A percentile compares a stretch with the other conserved stretches of the same genome.
phyloP scores from a whole-genome alignment of 2,797 vertebrate species.

The Parauchenoglanis punctatus region DNA sequence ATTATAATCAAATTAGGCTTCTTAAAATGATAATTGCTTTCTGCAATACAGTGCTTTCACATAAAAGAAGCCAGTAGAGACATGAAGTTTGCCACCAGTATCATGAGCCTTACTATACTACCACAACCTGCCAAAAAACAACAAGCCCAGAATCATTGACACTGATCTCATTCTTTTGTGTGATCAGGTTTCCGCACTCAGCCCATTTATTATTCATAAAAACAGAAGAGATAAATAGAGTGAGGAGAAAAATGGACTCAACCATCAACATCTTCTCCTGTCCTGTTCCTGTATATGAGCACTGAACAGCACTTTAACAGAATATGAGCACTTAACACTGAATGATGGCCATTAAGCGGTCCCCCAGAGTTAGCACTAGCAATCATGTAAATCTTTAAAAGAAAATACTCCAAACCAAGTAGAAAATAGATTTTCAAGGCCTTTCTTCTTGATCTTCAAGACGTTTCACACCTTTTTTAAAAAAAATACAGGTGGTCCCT shows the following conservation, averaged over 20 bases:
- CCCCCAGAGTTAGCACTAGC: neutral
- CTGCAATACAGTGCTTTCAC: neutral
- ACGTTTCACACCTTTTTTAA: conserved; percentile 16
- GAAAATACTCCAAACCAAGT: conserved; percentile 12
- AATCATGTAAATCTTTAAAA: conserved; percentile 10
- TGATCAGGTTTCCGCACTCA: conserved; percentile 52
- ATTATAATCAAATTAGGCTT: conserved; percentile 16
- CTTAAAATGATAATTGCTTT: conserved; percentile 11
- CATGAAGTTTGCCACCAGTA: conserved; percentile 5
- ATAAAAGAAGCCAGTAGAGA: conserved; percentile 28
- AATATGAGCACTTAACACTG: conserved; percentile 22
- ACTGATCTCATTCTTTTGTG: conserved; percentile 51
- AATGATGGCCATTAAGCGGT: conserved; percentile 15
- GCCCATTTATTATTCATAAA: conserved; percentile 58
- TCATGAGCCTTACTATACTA: neutral
- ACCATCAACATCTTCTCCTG: conserved; percentile 26
- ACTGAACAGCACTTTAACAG: conserved; percentile 19
- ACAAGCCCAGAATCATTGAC: conserved; percentile 49
- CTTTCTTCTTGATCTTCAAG: conserved; percentile 6
- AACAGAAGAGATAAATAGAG: conserved; percentile 16
- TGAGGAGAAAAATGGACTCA: conserved; percentile 25
- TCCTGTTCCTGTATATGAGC: neutral
- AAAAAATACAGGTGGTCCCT: neutral
- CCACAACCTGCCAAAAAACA: conserved; percentile 22
- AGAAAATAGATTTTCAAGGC: neutral